Conservation (phyloP, 2,113 vertebrate genomes). For the Pachycephala philippinensis region DNA sequence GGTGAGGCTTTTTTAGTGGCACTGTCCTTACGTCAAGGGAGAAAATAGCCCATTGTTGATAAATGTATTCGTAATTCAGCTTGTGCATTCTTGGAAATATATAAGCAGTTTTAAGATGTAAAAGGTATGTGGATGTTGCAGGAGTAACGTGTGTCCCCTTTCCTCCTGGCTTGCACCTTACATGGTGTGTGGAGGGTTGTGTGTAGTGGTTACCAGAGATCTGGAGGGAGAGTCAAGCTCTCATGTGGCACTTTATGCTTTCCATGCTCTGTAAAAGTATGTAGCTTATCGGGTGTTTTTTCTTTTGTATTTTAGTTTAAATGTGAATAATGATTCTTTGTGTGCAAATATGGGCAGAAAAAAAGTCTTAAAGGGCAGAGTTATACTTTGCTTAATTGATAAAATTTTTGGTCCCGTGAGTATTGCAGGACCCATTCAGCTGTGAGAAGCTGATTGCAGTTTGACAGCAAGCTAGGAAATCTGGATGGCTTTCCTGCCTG, state of each 20-base stretch:
- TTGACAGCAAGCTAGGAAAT: background rate
- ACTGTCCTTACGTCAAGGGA: background rate
- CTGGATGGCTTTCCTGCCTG: background rate
- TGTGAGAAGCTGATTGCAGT: background rate
- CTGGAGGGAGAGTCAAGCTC: background rate
- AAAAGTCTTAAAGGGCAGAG: background rate
- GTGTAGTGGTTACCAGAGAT: background rate
- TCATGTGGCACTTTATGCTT: background rate
- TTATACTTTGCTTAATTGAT: background rate
- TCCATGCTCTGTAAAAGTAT: background rate
- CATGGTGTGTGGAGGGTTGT: accelerated
- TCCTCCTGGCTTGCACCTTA: background rate
- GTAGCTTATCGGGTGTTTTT: background rate
- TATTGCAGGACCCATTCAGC: background rate
- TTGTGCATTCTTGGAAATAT: background rate
- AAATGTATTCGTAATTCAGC: background rate
- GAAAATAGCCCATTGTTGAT: background rate
- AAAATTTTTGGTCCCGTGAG: background rate
- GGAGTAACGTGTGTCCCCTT: background rate
- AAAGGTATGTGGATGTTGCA: background rate
- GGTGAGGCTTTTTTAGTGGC: background rate
- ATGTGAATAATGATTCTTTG: background rate
- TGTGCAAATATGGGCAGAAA: background rate
- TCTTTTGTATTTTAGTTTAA: background rate
- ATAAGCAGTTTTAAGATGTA: background rate